These are phyloP conservation scores for Leptinotarsa texana DNA, from an alignment of 1,140 invertebrate species.

Conservation along the genomic window DNA sequence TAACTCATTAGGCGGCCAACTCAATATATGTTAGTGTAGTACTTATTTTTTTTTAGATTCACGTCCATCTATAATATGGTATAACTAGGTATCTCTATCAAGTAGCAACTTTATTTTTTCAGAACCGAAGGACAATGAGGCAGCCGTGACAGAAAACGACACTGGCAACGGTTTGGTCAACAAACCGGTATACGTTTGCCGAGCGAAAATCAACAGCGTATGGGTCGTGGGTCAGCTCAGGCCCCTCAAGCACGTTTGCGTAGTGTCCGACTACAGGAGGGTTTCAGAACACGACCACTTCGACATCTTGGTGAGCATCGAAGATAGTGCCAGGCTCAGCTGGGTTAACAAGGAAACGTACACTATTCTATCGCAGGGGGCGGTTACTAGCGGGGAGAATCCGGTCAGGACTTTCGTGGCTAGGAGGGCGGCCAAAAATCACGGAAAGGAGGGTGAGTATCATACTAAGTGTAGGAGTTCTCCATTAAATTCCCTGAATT, in stretches of 20 bases:
- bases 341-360: slow-evolving; percentile 76
- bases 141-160: slow-evolving; percentile 6
- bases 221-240: slow-evolving; percentile 71
- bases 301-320: slow-evolving; percentile 77
- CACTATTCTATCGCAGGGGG: slow-evolving; percentile 63
- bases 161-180: slow-evolving; percentile 26
- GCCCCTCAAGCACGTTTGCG: slow-evolving; percentile 62
- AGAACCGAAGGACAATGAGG: slow-evolving; percentile 38
- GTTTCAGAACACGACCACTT: slow-evolving; percentile 66
- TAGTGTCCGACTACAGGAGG: slow-evolving; percentile 65
- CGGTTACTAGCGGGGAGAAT: slow-evolving; percentile 64
- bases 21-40: too few relatives aligned
- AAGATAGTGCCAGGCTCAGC: slow-evolving; percentile 71
- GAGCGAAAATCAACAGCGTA: slow-evolving; percentile 69
- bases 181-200: slow-evolving; percentile 70
- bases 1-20: too few relatives aligned
- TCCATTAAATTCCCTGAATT: too few relatives aligned
- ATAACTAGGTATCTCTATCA: not conserved
- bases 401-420: slow-evolving; percentile 58
- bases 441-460: slow-evolving; percentile 42
- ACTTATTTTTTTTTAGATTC: too few relatives aligned
- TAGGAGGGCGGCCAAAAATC: slow-evolving; percentile 54
- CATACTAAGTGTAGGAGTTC: too few relatives aligned
- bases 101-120: slow-evolving; percentile 24
- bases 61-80: too few relatives aligned